Evolutionary conservation across 2,888 invertebrate species (phyloP), one percentile per base, ranked within the genome.

Genomic region (Notocelia uddmanniana): DNA sequence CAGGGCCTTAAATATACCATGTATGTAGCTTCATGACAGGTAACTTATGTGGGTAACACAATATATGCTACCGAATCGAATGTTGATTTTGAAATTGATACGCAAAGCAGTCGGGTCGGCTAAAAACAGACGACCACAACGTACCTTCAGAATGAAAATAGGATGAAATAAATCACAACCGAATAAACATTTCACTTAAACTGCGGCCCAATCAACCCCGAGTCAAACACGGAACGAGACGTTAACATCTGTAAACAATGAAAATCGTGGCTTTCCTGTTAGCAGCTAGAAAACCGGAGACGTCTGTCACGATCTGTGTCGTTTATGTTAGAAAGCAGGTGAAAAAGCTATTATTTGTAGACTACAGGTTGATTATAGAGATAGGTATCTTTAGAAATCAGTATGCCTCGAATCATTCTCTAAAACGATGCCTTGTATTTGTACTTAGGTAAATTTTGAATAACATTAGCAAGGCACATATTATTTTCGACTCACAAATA

Each of bases 321-420:
- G 62, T 67, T 68, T 60, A 55, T 45, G 74, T 78, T 80, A 80
- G 82, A 82, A 81, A 82, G 81, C 77, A 74, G 67, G 74, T 70
- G 74, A 59, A 76, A 75, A 76, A 73, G 60, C 76, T 81, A 81
- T 81, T 83, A 83, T 84, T 85, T 78, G 76, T 77, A 76, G 57
- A 15, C 50, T 37, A 55, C 50, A 18, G 62, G 55, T 55, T 59
- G 59, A 73, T 69, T 69, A 57, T 50, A 52, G 48, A 57, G 57
- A 31, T 57, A 55, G 66, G 55, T 66, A 60, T 67, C 52, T 71
- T 66, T 66, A 71, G 66, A 71, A 66, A 71, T 48, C 71, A 10
- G 41, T 31, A 50, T 34, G 13, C 15, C 48, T 52, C n/a, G 9
- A 34, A 64, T 37, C 9, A 34, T 21, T 37, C 21, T 45, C 26